Percentiles rank a stretch among this genome's conserved stretches.
Evolutionary conservation across 2,113 vertebrate genomes (phyloP).

Genomic region (Aegithalos caudatus): DNA sequence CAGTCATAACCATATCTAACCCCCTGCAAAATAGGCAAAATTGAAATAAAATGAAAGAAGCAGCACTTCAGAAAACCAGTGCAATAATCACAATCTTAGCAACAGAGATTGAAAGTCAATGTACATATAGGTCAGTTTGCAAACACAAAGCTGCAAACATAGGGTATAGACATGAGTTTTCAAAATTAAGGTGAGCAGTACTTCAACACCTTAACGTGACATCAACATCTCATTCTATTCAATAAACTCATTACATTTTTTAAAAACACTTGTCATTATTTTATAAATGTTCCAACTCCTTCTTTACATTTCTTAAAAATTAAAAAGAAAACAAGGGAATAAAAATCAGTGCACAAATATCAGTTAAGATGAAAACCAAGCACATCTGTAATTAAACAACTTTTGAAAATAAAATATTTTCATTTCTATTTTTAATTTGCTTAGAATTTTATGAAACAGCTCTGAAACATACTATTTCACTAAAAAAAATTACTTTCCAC

Average conservation of each 20-base stretch:
- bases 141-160: not conserved
- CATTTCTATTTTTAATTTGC: not conserved
- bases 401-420: not conserved
- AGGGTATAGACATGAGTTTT: not conserved
- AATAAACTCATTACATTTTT: not conserved
- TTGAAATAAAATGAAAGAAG: not conserved
- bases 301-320: not conserved
- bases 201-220: not conserved
- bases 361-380: not conserved
- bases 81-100: not conserved
- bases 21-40: not conserved
- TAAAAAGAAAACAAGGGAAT: not conserved
- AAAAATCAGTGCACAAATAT: not conserved
- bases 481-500: not conserved
- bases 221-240: not conserved
- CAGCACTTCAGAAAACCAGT: not conserved
- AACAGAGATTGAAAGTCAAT: not conserved
- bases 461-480: not conserved
- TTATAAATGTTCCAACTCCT: not conserved
- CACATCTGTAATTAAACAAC: not conserved
- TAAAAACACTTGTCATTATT: not conserved
- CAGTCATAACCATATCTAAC: not conserved
- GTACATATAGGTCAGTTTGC: too few relatives aligned
- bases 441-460: not conserved
- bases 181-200: not conserved